These are phyloP conservation scores for Merodon equestris DNA, from an alignment of 2,888 invertebrate genomes.

Conservation along the genomic window DNA sequence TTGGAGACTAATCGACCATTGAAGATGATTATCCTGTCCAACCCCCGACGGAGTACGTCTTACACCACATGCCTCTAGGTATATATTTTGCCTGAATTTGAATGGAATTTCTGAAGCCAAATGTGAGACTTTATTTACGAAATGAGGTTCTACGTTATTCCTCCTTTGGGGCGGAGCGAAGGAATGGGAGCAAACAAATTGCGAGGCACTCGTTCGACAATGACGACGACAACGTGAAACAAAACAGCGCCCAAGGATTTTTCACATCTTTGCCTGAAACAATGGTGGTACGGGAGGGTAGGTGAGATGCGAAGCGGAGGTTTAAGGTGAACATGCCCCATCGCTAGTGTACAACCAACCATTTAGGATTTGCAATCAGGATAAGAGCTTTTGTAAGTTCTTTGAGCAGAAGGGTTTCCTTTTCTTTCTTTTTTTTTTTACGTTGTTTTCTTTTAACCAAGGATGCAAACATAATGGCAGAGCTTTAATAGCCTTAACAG, in stretches of 20 bases:
- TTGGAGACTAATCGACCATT: constrained; percentile 52
- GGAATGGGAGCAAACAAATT: constrained; percentile 52
- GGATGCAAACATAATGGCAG: constrained; percentile 61
- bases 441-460: constrained; percentile 18
- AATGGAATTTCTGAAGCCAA: constrained; percentile 46
- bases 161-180: constrained; percentile 25
- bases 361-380: constrained; percentile 67
- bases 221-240: constrained; percentile 58
- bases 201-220: constrained; percentile 63
- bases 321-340: constrained; percentile 7
- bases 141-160: constrained; percentile 50
- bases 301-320: constrained; percentile 18
- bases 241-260: constrained; percentile 61
- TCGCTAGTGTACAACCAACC: constrained; percentile 29
- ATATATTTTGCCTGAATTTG: constrained; percentile 20
- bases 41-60: constrained; percentile 23
- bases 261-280: constrained; percentile 34
- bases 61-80: constrained; percentile 25
- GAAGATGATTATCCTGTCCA: constrained; percentile 44
- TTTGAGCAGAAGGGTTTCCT: constrained; percentile 63
- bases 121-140: constrained; percentile 62
- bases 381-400: constrained; percentile 69
- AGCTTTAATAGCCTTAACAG: constrained; percentile 62
- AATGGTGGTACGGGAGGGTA: background rate
- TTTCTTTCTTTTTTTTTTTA: constrained; percentile 2